A percentile compares a stretch with the other conserved stretches of the same genome.
Evolutionary conservation across 2,888 invertebrate genomes (phyloP).

Genomic region (Macrophya annulata): DNA sequence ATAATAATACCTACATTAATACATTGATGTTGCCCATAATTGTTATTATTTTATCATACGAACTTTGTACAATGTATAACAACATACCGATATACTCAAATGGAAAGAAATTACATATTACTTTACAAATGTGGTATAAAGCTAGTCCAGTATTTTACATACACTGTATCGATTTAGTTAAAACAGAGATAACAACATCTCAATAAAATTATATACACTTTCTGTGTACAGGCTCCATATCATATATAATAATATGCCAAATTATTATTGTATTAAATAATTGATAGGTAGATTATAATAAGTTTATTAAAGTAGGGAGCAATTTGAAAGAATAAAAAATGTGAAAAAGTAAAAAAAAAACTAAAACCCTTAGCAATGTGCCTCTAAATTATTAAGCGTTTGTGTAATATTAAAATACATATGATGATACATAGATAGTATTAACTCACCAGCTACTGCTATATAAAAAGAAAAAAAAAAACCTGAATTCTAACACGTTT

Average conservation of each 20-base stretch:
- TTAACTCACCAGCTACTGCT: constrained; percentile 53
- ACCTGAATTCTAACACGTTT: constrained; percentile 71
- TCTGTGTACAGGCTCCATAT: constrained; percentile 29
- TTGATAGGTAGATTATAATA: constrained; percentile 65
- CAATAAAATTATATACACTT: not conserved
- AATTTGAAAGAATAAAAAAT: constrained; percentile 69
- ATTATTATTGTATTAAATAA: constrained; percentile 52
- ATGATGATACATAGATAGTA: constrained; percentile 63
- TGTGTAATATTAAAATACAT: constrained; percentile 73
- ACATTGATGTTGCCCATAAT: constrained; percentile 5
- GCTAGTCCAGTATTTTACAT: not conserved
- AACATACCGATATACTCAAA: constrained; percentile 28
- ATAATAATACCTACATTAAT: constrained; percentile 29
- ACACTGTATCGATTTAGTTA: constrained; percentile 16
- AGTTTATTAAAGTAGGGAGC: constrained; percentile 73
- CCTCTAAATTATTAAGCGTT: constrained; percentile 78
- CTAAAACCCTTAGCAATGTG: constrained; percentile 78
- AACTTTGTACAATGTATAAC: constrained; percentile 20
- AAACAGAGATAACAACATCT: not conserved
- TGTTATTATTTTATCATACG: constrained; percentile 14
- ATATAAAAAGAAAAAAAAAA: constrained; percentile 39
- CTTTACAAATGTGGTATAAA: not conserved
- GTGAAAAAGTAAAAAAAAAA: constrained; percentile 71
- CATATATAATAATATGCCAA: constrained; percentile 49
- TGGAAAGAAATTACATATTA: constrained; percentile 17